Conservation (phyloP, 2,888 invertebrate species). For the Hylaea fasciaria region DNA sequence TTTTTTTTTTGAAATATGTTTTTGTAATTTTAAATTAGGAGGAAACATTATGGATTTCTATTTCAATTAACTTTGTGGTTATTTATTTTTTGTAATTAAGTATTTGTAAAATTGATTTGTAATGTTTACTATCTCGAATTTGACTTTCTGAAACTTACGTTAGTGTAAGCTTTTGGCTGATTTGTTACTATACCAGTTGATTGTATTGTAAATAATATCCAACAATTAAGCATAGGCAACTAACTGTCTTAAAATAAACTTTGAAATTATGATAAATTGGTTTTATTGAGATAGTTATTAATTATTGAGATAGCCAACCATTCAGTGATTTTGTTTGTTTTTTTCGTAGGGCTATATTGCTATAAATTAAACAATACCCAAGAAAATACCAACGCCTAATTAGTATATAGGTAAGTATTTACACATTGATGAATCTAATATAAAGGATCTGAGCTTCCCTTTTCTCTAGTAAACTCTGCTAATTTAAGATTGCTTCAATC, state of each 20-base stretch:
- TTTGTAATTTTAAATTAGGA: constrained; percentile 3
- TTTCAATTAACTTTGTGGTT: constrained; percentile 3
- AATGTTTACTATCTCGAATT: constrained; percentile 37
- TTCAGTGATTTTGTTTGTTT: no score
- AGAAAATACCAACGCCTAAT: no score
- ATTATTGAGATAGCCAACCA: no score
- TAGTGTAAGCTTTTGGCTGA: constrained; percentile 37
- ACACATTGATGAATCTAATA: no score
- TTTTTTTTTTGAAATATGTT: neutral
- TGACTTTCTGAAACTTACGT: constrained; percentile 24
- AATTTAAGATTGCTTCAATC: no score
- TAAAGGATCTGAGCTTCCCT: no score
- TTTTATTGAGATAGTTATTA: constrained; percentile 4
- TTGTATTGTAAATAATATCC: constrained; percentile 56
- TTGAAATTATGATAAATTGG: constrained; percentile 18
- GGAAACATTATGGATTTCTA: constrained; percentile 22
- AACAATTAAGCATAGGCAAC: constrained; percentile 36
- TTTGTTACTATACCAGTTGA: constrained; percentile 43
- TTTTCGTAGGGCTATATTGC: no score
- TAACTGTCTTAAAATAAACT: constrained; percentile 35
- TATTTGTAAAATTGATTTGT: constrained; percentile 9
- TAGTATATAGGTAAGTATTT: no score
- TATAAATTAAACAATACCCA: no score
- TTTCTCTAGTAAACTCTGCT: no score
- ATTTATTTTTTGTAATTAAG: constrained; percentile 25